A percentile compares a stretch with the other conserved stretches of the same genome.
Conservation (phyloP, 2,113 vertebrate species). For the Bujurquina vittata region DNA sequence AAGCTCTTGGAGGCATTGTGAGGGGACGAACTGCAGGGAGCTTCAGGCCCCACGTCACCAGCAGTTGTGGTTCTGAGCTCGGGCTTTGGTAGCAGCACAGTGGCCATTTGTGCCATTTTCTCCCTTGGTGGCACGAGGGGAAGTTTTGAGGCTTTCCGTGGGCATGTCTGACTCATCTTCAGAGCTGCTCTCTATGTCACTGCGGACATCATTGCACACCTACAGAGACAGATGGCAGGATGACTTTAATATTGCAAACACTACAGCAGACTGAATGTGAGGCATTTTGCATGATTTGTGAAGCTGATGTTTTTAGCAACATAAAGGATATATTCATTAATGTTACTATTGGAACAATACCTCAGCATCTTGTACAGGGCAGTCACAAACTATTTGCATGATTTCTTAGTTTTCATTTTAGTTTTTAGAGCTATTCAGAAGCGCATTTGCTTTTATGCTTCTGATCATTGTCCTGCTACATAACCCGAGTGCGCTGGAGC, state of each 20-base stretch:
- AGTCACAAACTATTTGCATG: too few relatives aligned
- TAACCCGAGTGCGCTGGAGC: too few relatives aligned
- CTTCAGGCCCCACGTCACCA: constrained; percentile 46
- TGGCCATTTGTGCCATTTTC: constrained; percentile 91
- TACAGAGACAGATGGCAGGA: constrained; percentile 42
- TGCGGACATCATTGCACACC: constrained; percentile 95
- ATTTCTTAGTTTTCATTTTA: too few relatives aligned
- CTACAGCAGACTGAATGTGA: background rate
- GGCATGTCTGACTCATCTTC: constrained; percentile 84
- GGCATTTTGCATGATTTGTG: background rate
- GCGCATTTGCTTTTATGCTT: too few relatives aligned
- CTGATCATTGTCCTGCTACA: too few relatives aligned
- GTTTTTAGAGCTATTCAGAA: too few relatives aligned
- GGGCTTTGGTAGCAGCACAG: constrained; percentile 69
- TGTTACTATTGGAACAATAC: too few relatives aligned
- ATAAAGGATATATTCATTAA: background rate
- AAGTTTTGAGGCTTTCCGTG: constrained; percentile 67
- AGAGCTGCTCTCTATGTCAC: constrained; percentile 97
- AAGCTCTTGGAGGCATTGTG: constrained; percentile 1
- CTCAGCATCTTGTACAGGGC: too few relatives aligned
- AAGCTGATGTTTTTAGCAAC: background rate
- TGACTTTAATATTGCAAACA: background rate
- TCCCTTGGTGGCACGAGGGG: constrained; percentile 75
- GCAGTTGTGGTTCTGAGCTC: constrained; percentile 79
- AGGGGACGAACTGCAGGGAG: constrained; percentile 18